Conservation (phyloP, 2,797 vertebrate genomes). For the Spinus pinus region DNA sequence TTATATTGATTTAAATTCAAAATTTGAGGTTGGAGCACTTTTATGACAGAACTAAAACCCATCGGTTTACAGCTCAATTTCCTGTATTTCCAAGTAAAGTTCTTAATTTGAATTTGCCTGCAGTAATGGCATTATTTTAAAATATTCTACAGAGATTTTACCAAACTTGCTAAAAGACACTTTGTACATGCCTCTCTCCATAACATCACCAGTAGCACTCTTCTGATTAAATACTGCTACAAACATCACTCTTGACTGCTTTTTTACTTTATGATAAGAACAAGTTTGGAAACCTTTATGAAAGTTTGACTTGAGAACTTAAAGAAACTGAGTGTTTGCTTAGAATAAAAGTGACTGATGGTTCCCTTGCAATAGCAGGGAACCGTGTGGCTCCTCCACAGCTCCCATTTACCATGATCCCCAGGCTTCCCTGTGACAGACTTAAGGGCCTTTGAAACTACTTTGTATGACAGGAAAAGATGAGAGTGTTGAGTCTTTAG, state of each 20-base stretch:
- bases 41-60: neutral
- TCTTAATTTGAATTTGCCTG: neutral
- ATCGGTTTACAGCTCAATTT: neutral
- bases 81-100: neutral
- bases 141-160: neutral
- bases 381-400: neutral
- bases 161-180: neutral
- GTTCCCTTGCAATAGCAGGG: neutral
- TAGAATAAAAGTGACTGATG: neutral
- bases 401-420: neutral
- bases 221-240: neutral
- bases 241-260: neutral
- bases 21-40: neutral
- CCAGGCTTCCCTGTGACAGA: neutral
- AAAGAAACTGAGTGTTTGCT: neutral
- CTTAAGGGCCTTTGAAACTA: neutral
- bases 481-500: neutral
- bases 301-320: neutral
- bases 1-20: constrained; percentile 50
- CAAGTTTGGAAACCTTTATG: neutral
- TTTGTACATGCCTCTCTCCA: neutral
- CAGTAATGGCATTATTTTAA: neutral
- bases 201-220: neutral
- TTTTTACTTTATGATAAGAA: neutral
- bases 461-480: neutral